Evolutionary conservation across 2,888 invertebrate species (phyloP).

Genomic region (Ormyrus pomaceus): DNA sequence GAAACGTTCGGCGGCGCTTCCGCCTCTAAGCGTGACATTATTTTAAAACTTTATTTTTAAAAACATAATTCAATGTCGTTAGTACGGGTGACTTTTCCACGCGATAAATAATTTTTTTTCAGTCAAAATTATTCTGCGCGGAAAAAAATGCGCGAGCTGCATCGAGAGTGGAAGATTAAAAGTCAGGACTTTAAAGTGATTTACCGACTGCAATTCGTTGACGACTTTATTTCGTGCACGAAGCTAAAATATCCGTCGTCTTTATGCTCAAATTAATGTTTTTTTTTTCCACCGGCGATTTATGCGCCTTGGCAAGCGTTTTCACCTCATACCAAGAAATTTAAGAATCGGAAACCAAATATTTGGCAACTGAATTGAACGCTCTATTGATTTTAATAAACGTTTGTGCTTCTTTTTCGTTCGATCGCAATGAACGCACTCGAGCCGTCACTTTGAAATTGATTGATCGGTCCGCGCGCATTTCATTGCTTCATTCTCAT

Average conservation of each 20-base stretch:
- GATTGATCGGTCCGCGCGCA: too few relatives aligned
- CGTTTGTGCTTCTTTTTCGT: too few relatives aligned
- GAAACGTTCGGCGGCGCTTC: not conserved
- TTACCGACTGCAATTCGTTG: conserved; percentile 28
- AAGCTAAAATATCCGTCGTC: conserved; percentile 17
- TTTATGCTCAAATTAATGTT: conserved; percentile 30
- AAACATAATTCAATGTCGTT: too few relatives aligned
- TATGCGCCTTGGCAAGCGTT: conserved; percentile 38
- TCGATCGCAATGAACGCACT: too few relatives aligned
- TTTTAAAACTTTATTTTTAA: too few relatives aligned
- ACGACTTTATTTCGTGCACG: conserved; percentile 28
- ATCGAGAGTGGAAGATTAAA: not conserved
- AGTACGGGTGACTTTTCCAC: not conserved
- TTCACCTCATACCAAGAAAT: not conserved
- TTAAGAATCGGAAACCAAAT: conserved; percentile 9
- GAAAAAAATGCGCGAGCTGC: not conserved
- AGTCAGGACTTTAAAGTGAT: conserved; percentile 25
- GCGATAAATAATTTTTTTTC: not conserved
- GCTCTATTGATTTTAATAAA: conserved; percentile 15
- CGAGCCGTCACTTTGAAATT: too few relatives aligned
- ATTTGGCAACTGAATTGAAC: conserved; percentile 1
- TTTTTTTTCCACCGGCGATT: conserved; percentile 38
- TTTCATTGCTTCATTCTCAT: too few relatives aligned
- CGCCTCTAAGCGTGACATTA: too few relatives aligned
- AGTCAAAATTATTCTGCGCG: not conserved